Base-by-base conservation (phyloP, 1,140 invertebrate species). In the Papilio xuthus region DNA sequence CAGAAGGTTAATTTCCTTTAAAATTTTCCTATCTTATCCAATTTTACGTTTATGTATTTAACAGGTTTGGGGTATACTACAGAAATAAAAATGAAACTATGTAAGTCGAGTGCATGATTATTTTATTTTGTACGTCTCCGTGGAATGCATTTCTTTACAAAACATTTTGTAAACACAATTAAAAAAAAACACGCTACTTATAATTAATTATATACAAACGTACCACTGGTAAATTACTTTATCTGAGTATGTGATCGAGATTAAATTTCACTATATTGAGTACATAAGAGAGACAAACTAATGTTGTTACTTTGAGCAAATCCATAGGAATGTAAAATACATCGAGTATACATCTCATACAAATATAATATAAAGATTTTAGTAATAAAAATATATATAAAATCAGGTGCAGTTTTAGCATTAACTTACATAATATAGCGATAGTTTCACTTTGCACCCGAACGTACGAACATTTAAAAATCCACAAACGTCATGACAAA, bases 51-150 rank as follows among this genome's bases (percentile, higher is more conserved):
- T 8, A 18, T 0, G 28, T n/a, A 1, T 18, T 15, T 73, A 23
- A 47, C 18, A 44, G 26, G 26, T 28, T 23, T 4, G 41, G 41
- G 23, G 15, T 23, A 56, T 13, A 69, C n/a, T n/a, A 12, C 86
- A 87, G 87, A 84, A 83, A 90, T 84, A 87, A 83, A 84, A 85
- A 73, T 32, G 77, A 85, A 67, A 67, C 60, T 18, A 67, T 18
- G 20, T 60, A 60, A 53, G 37, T 88, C 89, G 88, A 92, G 90
- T 92, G 90, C 90, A 86, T 87, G 82, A 90, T 87, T 88, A 90
- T 85, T 92, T 93, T 93, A 92, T 92, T 93, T 92, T 92, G 89
- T 91, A 92, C 86, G 89, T 88, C 80, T 86, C 80, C 85, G 85
- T 89, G 88, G 88, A 91, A 91, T 88, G 88, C 83, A 86, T 89